phyloP scores from a whole-genome alignment of 1,140 invertebrate genomes.

The Rhopalosiphum maidis region DNA sequence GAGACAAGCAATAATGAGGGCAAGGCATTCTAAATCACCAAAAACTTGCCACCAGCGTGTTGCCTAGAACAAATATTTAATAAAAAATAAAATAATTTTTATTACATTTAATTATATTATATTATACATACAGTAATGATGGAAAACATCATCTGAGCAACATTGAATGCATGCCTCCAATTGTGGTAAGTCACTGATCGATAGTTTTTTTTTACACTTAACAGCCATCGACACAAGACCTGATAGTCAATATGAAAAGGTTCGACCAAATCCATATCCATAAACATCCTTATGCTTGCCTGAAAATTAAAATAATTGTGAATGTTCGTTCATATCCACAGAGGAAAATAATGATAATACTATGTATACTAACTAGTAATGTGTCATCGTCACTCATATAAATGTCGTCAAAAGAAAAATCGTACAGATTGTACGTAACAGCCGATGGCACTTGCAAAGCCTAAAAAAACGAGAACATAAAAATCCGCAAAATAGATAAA shows the following conservation, averaged over 20 bases:
- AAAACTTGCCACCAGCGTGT: slow-evolving; percentile 92
- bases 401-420: slow-evolving; percentile 88
- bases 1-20: slow-evolving; percentile 92
- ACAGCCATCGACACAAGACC: slow-evolving; percentile 86
- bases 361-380: slow-evolving; percentile 68
- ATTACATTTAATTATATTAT: slow-evolving; percentile 11
- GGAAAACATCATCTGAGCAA: slow-evolving; percentile 95
- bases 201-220: slow-evolving; percentile 97
- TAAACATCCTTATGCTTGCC: slow-evolving; percentile 89
- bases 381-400: slow-evolving; percentile 85
- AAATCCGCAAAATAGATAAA: neutral
- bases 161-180: slow-evolving; percentile 96
- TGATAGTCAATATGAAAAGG: slow-evolving; percentile 90
- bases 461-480: slow-evolving; percentile 63
- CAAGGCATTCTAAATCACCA: slow-evolving; percentile 90
- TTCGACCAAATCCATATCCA: slow-evolving; percentile 88
- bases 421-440: slow-evolving; percentile 80
- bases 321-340: neutral
- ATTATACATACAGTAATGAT: slow-evolving; percentile 80
- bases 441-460: slow-evolving; percentile 80
- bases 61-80: slow-evolving; percentile 66
- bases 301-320: slow-evolving; percentile 61
- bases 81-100: neutral
- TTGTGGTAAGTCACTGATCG: slow-evolving; percentile 96
- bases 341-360: slow-evolving; percentile 9